phyloP scores from a whole-genome alignment of 2,888 invertebrate species.

The Tipula lateralis region DNA sequence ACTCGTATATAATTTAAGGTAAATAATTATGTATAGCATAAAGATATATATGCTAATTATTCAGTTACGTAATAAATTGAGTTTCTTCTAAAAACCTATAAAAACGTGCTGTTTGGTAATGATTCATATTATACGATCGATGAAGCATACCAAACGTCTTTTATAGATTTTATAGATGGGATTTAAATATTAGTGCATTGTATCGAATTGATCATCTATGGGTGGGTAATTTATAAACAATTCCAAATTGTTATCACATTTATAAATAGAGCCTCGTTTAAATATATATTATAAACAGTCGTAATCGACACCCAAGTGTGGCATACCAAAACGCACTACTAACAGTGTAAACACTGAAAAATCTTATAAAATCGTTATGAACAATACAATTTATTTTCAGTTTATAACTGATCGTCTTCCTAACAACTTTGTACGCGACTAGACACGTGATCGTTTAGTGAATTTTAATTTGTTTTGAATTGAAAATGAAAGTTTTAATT shows the following conservation, averaged over 20 bases:
- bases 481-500: slow-evolving; percentile 19
- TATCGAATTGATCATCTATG: neutral
- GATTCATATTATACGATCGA: neutral
- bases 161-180: neutral
- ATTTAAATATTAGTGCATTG: slow-evolving; percentile 24
- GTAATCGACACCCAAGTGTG: neutral
- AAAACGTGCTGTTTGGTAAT: neutral
- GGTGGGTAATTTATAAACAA: too few relatives aligned
- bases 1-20: neutral
- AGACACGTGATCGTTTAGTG: neutral
- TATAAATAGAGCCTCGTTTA: too few relatives aligned
- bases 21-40: neutral
- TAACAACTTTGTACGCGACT: neutral
- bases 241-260: too few relatives aligned
- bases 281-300: too few relatives aligned
- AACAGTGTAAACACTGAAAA: neutral
- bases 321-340: neutral
- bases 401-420: neutral
- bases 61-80: neutral
- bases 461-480: neutral
- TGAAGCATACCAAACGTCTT: neutral
- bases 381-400: neutral
- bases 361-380: neutral
- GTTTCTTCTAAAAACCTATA: neutral
- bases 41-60: neutral